Conservation (phyloP, 2,113 vertebrate genomes). For the Acanthisitta chloris region DNA sequence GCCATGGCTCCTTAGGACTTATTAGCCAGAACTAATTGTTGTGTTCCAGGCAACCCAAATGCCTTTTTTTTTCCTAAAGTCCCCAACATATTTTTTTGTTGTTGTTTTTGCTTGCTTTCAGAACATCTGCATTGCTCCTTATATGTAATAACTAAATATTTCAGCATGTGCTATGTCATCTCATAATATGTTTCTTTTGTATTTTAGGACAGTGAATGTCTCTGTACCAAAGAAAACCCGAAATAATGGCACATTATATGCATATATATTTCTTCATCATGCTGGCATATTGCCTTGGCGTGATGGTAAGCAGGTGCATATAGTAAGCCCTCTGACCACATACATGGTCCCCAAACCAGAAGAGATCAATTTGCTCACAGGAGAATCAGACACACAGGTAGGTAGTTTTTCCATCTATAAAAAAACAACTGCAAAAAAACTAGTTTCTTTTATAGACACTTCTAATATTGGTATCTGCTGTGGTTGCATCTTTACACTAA, state of each 20-base stretch:
- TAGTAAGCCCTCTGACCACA: constrained; percentile 91
- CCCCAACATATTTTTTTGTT: no score
- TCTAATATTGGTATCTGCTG: background rate
- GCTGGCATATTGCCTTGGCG: constrained; percentile 88
- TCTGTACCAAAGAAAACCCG: constrained; percentile 94
- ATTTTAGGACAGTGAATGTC: constrained; percentile 88
- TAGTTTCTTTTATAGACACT: background rate
- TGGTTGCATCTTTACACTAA: background rate
- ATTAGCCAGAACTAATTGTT: background rate
- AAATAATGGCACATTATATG: constrained; percentile 92
- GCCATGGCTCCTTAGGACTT: background rate
- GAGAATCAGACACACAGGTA: constrained; percentile 82
- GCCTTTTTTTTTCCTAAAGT: no score
- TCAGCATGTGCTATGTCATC: background rate
- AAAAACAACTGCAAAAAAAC: background rate
- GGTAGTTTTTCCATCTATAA: background rate
- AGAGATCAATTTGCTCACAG: constrained; percentile 90
- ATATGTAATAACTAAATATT: background rate
- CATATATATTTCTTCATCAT: constrained; percentile 92
- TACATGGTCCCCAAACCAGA: constrained; percentile 94
- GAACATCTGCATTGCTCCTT: background rate
- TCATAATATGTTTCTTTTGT: background rate
- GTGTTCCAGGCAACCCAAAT: background rate
- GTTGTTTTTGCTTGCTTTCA: background rate
- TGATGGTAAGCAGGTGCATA: constrained; percentile 88